Percentiles rank a stretch among this genome's conserved stretches.
Conservation (phyloP, 2,113 vertebrate genomes). For the Sceloporus undulatus region DNA sequence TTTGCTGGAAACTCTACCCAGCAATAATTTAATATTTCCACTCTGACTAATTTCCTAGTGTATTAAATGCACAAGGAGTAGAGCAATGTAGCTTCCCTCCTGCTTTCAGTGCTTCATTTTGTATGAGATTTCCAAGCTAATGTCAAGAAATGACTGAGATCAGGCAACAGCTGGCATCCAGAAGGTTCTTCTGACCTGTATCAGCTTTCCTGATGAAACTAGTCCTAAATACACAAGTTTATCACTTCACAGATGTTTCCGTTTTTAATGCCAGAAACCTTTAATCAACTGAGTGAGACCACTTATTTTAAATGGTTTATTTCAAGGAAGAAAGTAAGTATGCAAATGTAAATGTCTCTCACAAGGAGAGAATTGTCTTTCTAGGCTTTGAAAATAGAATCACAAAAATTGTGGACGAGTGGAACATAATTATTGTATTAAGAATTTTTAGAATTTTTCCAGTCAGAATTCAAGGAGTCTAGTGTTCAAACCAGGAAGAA, state of each 20-base stretch:
- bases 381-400: neutral
- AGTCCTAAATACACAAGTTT: constrained; percentile 8
- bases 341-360: neutral
- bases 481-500: neutral
- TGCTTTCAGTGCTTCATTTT: neutral
- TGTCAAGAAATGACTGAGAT: constrained; percentile 15
- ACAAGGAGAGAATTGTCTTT: constrained; percentile 5
- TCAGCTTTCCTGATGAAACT: constrained; percentile 36
- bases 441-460: neutral
- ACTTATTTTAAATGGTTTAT: constrained; percentile 31
- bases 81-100: neutral
- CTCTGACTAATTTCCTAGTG: neutral
- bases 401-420: neutral
- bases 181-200: constrained; percentile 30
- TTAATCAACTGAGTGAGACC: constrained; percentile 18
- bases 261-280: constrained; percentile 25
- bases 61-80: neutral
- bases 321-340: constrained; percentile 14
- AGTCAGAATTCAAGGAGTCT: neutral
- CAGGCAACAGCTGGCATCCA: constrained; percentile 27
- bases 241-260: constrained; percentile 42
- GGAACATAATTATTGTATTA: neutral
- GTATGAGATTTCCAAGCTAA: neutral
- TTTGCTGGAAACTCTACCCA: neutral
- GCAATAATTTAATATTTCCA: neutral